phyloP scores from a whole-genome alignment of 2,797 vertebrate species.

The Mico argentatus region DNA sequence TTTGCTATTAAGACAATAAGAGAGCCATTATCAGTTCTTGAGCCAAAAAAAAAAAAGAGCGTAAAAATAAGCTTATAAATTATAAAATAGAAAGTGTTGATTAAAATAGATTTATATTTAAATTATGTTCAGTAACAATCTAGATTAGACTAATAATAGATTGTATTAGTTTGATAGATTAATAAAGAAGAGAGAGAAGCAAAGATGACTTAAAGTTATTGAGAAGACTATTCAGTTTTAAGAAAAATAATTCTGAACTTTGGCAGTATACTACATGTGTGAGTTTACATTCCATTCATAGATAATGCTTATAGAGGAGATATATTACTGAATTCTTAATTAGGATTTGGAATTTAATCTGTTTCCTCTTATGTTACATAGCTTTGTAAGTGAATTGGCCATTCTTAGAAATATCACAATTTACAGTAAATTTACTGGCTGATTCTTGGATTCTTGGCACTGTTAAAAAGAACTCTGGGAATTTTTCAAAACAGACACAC shows the following conservation, averaged over 20 bases:
- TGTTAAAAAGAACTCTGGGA: constrained; percentile 1
- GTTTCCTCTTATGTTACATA: not conserved
- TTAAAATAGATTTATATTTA: not conserved
- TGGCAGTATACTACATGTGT: not conserved
- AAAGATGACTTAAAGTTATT: not conserved
- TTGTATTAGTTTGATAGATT: not conserved
- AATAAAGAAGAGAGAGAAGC: not conserved
- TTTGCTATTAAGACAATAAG: not conserved
- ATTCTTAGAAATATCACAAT: not conserved
- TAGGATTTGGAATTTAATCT: not conserved
- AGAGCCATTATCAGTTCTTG: not conserved
- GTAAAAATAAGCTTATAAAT: not conserved
- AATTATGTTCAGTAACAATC: not conserved
- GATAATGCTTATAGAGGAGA: not conserved
- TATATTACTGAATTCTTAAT: not conserved
- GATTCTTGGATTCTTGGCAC: not conserved
- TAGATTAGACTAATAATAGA: not conserved
- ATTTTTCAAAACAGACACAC: not conserved
- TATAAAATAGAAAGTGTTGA: not conserved
- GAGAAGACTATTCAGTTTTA: not conserved
- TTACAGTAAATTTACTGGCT: not conserved
- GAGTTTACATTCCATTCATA: not conserved
- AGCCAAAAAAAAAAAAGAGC: not conserved
- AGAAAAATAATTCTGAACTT: not conserved
- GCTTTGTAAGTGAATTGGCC: not conserved